These are phyloP conservation scores for Scolopax bukidnonensis DNA, from an alignment of 2,797 vertebrate genomes.

Conservation along the genomic window DNA sequence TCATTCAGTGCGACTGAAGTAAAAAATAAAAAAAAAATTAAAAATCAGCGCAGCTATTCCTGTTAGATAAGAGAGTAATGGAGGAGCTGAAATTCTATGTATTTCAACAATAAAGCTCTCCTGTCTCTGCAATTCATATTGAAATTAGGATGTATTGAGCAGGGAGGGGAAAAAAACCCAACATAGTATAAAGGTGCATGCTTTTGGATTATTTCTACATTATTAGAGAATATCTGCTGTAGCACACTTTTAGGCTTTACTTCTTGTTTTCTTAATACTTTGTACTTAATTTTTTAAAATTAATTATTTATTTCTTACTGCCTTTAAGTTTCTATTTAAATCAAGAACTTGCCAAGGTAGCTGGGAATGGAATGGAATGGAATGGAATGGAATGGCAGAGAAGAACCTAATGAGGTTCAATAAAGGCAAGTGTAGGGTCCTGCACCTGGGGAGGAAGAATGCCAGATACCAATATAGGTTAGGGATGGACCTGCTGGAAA, in stretches of 20 bases:
- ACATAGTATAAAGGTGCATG: neutral
- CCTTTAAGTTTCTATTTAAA: neutral
- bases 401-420: no score
- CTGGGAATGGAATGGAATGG: neutral
- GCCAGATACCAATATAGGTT: no score
- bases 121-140: neutral
- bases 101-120: neutral
- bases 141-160: neutral
- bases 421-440: no score
- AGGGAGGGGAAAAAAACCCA: neutral
- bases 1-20: neutral
- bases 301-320: neutral
- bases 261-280: neutral
- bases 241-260: neutral
- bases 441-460: no score
- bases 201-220: neutral
- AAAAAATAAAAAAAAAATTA: neutral
- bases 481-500: no score
- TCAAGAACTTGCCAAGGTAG: neutral
- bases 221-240: neutral
- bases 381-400: neutral
- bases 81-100: neutral
- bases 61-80: neutral
- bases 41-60: neutral
- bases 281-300: neutral